Percentiles rank a stretch among this genome's conserved stretches.
Conservation (phyloP, 1,140 invertebrate genomes). For the Geopemphigus sp. region DNA sequence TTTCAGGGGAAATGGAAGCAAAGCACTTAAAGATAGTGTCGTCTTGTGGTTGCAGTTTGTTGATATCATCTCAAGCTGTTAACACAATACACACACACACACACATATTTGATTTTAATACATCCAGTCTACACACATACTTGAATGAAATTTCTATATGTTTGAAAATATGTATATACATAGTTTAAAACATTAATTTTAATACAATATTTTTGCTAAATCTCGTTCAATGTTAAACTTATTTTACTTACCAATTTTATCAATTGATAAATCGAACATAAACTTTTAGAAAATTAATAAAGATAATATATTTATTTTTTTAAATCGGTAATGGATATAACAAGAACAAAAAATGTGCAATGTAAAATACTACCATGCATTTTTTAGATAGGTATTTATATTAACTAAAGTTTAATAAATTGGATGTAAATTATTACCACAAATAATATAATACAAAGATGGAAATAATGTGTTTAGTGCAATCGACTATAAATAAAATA, state of each 20-base stretch:
- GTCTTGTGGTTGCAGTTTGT: constrained; percentile 43
- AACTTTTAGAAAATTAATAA: not conserved
- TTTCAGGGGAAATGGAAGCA: constrained; percentile 13
- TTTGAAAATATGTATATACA: constrained; percentile 18
- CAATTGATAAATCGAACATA: not conserved
- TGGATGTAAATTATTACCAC: constrained; percentile 1
- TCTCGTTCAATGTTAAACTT: not conserved
- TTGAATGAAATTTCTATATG: constrained; percentile 19
- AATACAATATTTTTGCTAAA: not conserved
- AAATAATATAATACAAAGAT: not conserved
- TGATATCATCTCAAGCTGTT: constrained; percentile 42
- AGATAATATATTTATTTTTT: not conserved
- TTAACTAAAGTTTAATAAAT: not conserved
- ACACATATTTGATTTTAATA: constrained; percentile 19
- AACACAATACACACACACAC: constrained; percentile 42
- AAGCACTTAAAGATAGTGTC: constrained; percentile 47
- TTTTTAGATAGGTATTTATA: not conserved
- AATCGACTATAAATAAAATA: constrained; percentile 4
- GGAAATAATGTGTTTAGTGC: constrained; percentile 9
- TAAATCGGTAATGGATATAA: not conserved
- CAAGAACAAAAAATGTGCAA: not conserved
- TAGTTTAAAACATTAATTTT: not conserved
- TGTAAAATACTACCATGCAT: not conserved
- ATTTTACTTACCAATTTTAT: constrained; percentile 15
- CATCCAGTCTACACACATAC: constrained; percentile 12